Conservation (phyloP, 1,140 invertebrate species). For the Drosophila melanica region DNA sequence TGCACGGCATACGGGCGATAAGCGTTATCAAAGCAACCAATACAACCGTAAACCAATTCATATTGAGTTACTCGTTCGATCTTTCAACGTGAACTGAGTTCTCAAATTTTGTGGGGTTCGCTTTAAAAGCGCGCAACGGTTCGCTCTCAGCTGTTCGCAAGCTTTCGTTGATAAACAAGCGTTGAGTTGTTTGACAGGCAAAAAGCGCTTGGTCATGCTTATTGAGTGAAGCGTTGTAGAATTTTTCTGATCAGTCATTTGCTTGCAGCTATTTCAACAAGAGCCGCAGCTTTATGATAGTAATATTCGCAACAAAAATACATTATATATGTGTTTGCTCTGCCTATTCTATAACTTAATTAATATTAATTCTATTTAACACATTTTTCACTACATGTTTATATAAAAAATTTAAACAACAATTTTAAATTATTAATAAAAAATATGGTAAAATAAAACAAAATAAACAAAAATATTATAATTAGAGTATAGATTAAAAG, state of each 20-base stretch:
- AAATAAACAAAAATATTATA: too few relatives aligned
- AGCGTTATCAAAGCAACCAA: slow-evolving; percentile 36
- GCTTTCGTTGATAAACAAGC: slow-evolving; percentile 37
- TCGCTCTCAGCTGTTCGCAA: background rate
- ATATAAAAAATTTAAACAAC: too few relatives aligned
- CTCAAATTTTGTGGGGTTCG: background rate
- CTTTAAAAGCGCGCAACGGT: background rate
- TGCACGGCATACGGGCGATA: slow-evolving; percentile 14
- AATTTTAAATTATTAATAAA: too few relatives aligned
- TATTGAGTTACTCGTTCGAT: slow-evolving; percentile 19
- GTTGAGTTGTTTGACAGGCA: background rate
- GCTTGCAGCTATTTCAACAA: background rate
- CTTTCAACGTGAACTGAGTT: slow-evolving; percentile 13
- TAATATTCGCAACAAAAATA: too few relatives aligned
- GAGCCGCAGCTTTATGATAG: too few relatives aligned
- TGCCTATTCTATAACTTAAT: too few relatives aligned
- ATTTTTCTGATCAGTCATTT: background rate
- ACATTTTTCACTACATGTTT: too few relatives aligned
- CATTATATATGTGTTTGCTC: too few relatives aligned
- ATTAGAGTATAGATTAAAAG: too few relatives aligned
- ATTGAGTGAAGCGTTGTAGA: background rate
- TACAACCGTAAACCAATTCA: slow-evolving; percentile 31
- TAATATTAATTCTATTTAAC: too few relatives aligned
- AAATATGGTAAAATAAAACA: too few relatives aligned
- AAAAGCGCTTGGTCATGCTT: slow-evolving; percentile 34